Evolutionary conservation across 2,888 invertebrate genomes (phyloP), one percentile per base, ranked within the genome.

Genomic region (Pyrocoelia pectoralis): DNA sequence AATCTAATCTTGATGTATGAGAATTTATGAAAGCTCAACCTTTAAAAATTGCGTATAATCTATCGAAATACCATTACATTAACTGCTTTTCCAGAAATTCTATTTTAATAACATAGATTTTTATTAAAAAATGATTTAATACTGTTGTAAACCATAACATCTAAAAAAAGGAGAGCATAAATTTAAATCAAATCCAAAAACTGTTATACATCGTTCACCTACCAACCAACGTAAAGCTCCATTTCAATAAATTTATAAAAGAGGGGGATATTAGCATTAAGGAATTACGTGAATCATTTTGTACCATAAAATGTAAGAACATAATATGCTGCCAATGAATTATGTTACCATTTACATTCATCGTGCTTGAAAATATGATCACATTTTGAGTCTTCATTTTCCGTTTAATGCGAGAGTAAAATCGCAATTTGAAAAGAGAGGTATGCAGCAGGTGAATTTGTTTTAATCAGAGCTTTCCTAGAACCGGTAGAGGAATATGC

Each of bases 401-500:
- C 40, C 49, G 38, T 61, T 55, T 55, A 55, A 50, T 58, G 55
- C 28, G 18, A 24, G 24, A 38, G 40, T 29, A 50, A 53, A 55
- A 29, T 28, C 41, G 52, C 56, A 52, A 51, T 61, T 61, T 56
- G 52, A 56, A 19, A 12, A 52, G 56, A 51, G 24, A 29, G 61
- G 50, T 29, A 46, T 56, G 41, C 52, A 52, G 43, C 50, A 53
- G 70, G 54, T 61, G 48, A 56, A 49, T 57, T 57, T 53, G 49
- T 57, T 53, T 51, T 62, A 57, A 62, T 62, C 56, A 57, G 43
- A 57, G 57, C 24, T 59, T 52, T 28, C 53, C 28, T 55, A 43
- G 43, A 58, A 58, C 51, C 54, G 43, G 48, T 40, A 57, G 38
- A 49, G 68, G 24, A 65, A 70, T 65, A 67, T 69, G 72, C 65